Conservation (phyloP, 1,140 invertebrate species). For the Psilanteris sp. region DNA sequence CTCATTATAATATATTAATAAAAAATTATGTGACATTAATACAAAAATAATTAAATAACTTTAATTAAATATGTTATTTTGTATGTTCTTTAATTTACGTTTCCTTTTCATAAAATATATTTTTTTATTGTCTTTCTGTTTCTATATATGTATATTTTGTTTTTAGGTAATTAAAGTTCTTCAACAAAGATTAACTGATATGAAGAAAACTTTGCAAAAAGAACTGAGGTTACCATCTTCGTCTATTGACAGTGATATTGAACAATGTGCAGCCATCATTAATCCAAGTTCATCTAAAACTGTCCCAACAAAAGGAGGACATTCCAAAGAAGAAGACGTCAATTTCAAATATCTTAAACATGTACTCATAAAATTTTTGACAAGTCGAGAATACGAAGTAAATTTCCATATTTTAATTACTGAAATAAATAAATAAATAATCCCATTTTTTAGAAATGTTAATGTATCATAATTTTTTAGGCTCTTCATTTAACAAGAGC, state of each 20-base stretch:
- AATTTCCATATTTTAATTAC: slow-evolving; percentile 8
- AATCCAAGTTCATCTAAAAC: slow-evolving; percentile 81
- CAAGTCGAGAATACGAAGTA: slow-evolving; percentile 90
- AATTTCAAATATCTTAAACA: slow-evolving; percentile 95
- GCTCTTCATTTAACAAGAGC: slow-evolving; percentile 93
- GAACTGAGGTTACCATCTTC: slow-evolving; percentile 85
- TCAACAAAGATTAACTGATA: slow-evolving; percentile 90
- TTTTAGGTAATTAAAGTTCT: slow-evolving; percentile 91
- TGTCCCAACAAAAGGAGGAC: slow-evolving; percentile 73
- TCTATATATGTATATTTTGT: background rate
- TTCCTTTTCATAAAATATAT: no score
- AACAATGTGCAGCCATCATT: slow-evolving; percentile 76
- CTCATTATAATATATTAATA: no score
- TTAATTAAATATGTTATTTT: no score
- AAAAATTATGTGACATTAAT: no score
- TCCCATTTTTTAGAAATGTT: no score
- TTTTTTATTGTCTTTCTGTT: no score
- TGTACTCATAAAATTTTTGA: slow-evolving; percentile 94
- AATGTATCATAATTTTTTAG: slow-evolving; percentile 56
- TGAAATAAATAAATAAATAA: slow-evolving; percentile 13
- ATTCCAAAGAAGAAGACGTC: slow-evolving; percentile 84
- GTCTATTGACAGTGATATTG: slow-evolving; percentile 71
- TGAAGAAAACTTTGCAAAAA: slow-evolving; percentile 94
- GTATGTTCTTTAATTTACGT: no score
- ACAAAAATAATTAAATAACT: no score